Base-by-base conservation (phyloP, 2,113 vertebrate genomes). In the Dromaius novaehollandiae region DNA sequence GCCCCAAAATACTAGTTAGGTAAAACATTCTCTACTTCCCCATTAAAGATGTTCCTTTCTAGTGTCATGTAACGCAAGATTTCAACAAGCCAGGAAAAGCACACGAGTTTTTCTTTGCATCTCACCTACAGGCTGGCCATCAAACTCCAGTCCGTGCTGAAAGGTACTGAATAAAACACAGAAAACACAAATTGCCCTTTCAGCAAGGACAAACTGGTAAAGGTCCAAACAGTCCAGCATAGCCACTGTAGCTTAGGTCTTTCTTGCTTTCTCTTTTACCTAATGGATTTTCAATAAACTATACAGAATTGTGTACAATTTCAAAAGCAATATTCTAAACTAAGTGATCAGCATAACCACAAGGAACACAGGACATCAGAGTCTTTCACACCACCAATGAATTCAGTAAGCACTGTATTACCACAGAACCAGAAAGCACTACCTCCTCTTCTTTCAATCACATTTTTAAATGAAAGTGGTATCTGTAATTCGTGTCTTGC, bases 51-150 rank as follows among this genome's bases (percentile, higher is more conserved):
- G 26, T 15, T 73, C 28, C 63, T 58, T 64, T 81, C 21, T n/a
- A 85, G 25, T 4, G 58, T 7, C 2, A 24, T 32, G 56, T 32
- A 58, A 58, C 19, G 30, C 4, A 40, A 82, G 19, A 74, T 69
- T 82, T 58, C 46, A 88, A 78, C 0, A 4, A 82, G 22, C 16
- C 60, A 64, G 36, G 53, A 90, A 44, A 93, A 74, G 14, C 22
- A 25, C 3, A 34, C 1, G 1, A 30, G 14, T 85, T 85, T 78
- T 69, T 50, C 38, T 50, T 44, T 0, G 0, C 11, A 77, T 64
- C 25, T 77, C 40, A 19, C 25, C 28, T 61, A 53, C 36, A 78
- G 20, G 48, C 2, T 4, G 2, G 19, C 60, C 25, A 44, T 38
- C 16, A 60, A 82, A 90, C 7, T 51, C 58, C 11, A 70, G n/a